Evolutionary conservation across 2,888 invertebrate species (phyloP).

Genomic region (Unio delphinus): DNA sequence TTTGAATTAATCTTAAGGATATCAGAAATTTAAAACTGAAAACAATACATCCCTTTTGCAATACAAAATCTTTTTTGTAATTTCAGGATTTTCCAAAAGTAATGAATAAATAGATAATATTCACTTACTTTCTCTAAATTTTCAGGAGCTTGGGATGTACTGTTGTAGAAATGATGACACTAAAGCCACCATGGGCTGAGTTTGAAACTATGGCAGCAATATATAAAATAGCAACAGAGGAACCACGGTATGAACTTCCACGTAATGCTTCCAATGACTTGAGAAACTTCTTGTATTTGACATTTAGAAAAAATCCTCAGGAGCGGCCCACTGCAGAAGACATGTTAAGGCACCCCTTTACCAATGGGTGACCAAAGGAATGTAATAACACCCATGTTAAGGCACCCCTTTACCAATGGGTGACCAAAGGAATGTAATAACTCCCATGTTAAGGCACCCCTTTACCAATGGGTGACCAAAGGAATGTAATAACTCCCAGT

Average conservation of each 20-base stretch:
- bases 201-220: conserved; percentile 71
- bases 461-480: conserved; percentile 33
- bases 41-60: no score
- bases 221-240: conserved; percentile 69
- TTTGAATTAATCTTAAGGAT: no score
- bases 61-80: no score
- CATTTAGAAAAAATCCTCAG: conserved; percentile 57
- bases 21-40: no score
- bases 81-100: no score
- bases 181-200: conserved; percentile 70
- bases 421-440: no score
- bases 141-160: conserved; percentile 72
- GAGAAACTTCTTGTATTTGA: conserved; percentile 60
- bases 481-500: conserved; percentile 1
- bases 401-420: conserved; percentile 33
- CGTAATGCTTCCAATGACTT: conserved; percentile 44
- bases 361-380: conserved; percentile 14
- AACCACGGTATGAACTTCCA: conserved; percentile 67
- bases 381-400: conserved; percentile 26
- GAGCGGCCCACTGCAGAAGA: conserved; percentile 65
- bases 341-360: conserved; percentile 41
- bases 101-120: no score
- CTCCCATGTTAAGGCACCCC: conserved; percentile 36
- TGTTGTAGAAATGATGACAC: conserved; percentile 71
- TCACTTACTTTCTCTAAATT: conserved; percentile 7